A percentile compares a stretch with the other conserved stretches of the same genome.
phyloP scores from a whole-genome alignment of 2,113 vertebrate species.

The Periophthalmus modestus region DNA sequence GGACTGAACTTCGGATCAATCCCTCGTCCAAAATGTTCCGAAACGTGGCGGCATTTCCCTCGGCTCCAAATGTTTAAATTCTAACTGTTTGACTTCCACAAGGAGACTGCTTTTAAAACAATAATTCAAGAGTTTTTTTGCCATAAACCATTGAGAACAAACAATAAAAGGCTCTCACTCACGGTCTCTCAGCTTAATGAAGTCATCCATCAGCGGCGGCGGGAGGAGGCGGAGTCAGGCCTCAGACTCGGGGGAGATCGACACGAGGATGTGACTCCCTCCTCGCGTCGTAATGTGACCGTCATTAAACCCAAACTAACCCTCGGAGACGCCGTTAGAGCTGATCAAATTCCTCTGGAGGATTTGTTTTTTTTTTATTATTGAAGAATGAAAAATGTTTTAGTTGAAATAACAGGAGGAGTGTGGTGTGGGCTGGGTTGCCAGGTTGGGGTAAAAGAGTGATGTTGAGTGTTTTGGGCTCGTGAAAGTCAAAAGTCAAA shows the following conservation, averaged over 20 bases:
- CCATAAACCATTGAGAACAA: constrained; percentile 72
- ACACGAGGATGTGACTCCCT: constrained; percentile 47
- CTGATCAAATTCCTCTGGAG: constrained; percentile 14
- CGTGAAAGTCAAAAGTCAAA: constrained; percentile 34
- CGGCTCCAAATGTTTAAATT: constrained; percentile 44
- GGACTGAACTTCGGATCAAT: too few relatives aligned
- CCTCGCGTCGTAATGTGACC: constrained; percentile 32
- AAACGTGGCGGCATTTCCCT: constrained; percentile 21
- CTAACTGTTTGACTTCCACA: constrained; percentile 71
- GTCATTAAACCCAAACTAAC: constrained; percentile 57
- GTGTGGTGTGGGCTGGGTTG: constrained; percentile 31
- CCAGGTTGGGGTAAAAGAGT: background rate
- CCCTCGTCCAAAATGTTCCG: background rate
- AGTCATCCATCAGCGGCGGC: constrained; percentile 78
- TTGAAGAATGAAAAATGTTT: constrained; percentile 36
- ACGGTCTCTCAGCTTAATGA: constrained; percentile 79
- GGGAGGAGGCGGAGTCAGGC: constrained; percentile 50
- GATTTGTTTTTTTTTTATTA: constrained; percentile 20
- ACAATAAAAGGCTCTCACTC: constrained; percentile 78
- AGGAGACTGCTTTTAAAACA: constrained; percentile 68
- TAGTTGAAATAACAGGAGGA: constrained; percentile 10
- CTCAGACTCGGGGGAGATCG: constrained; percentile 45
- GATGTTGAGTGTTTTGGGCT: constrained; percentile 18
- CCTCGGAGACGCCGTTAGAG: background rate
- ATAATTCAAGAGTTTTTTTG: constrained; percentile 53